Evolutionary conservation across 1,140 invertebrate genomes (phyloP), one percentile per base, ranked within the genome.

Genomic region (Nasonia giraulti): DNA sequence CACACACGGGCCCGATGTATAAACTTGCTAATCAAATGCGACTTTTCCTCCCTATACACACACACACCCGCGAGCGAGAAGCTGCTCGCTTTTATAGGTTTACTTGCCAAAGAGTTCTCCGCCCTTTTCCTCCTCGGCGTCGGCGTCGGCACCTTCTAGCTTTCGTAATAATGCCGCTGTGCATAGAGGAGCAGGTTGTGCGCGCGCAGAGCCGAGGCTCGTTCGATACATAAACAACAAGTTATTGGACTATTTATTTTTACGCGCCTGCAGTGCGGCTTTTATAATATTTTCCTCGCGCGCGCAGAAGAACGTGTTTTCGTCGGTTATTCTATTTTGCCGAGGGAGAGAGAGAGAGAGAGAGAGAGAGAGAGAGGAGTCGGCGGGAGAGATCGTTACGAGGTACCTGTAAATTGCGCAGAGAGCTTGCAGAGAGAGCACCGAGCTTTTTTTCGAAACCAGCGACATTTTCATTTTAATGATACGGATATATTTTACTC

Each of bases 1-100:
- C 76, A 76, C 76, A 44, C n/a, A 12, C 73, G 27, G 1, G 55
- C 55, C 1, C 1, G 75, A 23, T 62, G 20, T 62, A 62, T 79
- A 84, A 84, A 84, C 75, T 84, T 84, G 82, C 76, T 79, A 73
- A 84, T 84, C 82, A 79, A 79, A 79, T 79, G 55, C 55, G 82
- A 79, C 82, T 83, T 78, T 78, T 79, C 75, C 27, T 75, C 73
- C 33, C 44, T 37, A 8, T 5, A 27, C 20, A 27, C 27, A 40
- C n/a, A 62, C 23, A 44, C n/a, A 66, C 17, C 27, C 23, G 78
- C 11, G 66, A 40, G 79, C 40, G 23, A 81, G 27, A 71, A 50
- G 23, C 31, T 73, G 71, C 27, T 82, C 73, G 74, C 47, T 82
- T 74, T 74, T 76, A 76, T 76, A 75, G 80, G 62, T 82, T 82